These are phyloP conservation scores for Elysia crispata DNA, from an alignment of 2,888 invertebrate genomes.

Conservation along the genomic window DNA sequence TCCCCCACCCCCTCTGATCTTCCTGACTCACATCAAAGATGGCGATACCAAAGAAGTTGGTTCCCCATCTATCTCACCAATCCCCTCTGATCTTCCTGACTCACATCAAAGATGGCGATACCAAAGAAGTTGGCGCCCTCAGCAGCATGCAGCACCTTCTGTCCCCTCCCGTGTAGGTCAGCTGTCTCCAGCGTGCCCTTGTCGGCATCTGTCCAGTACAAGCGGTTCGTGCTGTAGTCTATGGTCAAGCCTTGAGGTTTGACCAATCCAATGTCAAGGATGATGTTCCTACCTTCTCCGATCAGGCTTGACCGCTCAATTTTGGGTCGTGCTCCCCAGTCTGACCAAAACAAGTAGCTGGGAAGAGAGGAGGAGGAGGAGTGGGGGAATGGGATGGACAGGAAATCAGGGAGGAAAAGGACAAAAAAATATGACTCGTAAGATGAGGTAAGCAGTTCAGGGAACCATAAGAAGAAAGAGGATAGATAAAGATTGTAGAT, in stretches of 20 bases:
- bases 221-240: slow-evolving; percentile 83
- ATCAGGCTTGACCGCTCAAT: slow-evolving; percentile 69
- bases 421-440: neutral
- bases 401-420: neutral
- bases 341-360: slow-evolving; percentile 73
- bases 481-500: neutral
- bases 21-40: no score
- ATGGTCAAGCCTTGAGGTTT: slow-evolving; percentile 84
- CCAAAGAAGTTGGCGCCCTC: slow-evolving; percentile 65
- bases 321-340: slow-evolving; percentile 67
- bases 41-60: no score
- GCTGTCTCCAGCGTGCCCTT: slow-evolving; percentile 88
- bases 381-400: neutral
- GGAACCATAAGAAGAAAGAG: neutral
- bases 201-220: slow-evolving; percentile 93
- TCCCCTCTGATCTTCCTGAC: no score
- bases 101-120: slow-evolving; percentile 67
- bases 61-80: no score
- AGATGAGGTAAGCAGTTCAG: neutral
- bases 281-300: slow-evolving; percentile 63
- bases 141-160: slow-evolving; percentile 76
- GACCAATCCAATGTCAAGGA: slow-evolving; percentile 60
- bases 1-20: no score
- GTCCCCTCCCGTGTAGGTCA: slow-evolving; percentile 86
- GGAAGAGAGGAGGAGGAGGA: neutral